Evolutionary conservation across 2,797 vertebrate genomes (phyloP), one percentile per base, ranked within the genome.

Genomic region (Taeniopygia guttata): DNA sequence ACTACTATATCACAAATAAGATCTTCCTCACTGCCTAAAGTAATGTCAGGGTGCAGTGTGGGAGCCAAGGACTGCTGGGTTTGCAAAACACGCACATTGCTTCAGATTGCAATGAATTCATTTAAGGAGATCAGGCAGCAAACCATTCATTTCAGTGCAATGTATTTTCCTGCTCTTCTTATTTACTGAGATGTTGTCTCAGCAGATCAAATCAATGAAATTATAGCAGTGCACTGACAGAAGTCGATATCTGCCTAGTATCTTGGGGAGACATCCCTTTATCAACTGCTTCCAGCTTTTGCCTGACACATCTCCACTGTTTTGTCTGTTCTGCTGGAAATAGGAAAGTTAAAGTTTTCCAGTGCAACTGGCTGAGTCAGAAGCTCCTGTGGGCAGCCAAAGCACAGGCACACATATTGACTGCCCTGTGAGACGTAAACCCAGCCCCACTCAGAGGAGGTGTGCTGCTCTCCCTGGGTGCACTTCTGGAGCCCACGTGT

Each of bases 21-120:
- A 95, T 96, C 95, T 95, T 90, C 76, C 66, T 75, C 68, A 75
- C 64, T 0, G 29, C 93, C 91, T 93, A 26, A 93, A 94, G 78
- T 90, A 93, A 92, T 68, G 88, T 62, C 94, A 92, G 77, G 81
- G 80, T 87, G 93, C 72, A 38, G 60, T 21, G 82, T 22, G 55
- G 75, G 72, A 94, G 89, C 49, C 64, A 80, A 92, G 68, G 84
- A 93, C 77, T 42, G 87, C 92, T 84, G 62, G 36, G 62, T 83
- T 93, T 93, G 94, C 93, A 89, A 94, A 96, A 94, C 17, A 40
- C 40, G 58, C 25, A 16, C 81, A 30, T 84, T 95, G 77, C 92
- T 68, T 92, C 93, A 93, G 59, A 93, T 43, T 18, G 42, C 81
- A 90, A 4, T n/a, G 49, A 84, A 96, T 84, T 87, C 8, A 70